Conservation (phyloP, 2,888 invertebrate species). For the Hirtodrosophila cameraria region DNA sequence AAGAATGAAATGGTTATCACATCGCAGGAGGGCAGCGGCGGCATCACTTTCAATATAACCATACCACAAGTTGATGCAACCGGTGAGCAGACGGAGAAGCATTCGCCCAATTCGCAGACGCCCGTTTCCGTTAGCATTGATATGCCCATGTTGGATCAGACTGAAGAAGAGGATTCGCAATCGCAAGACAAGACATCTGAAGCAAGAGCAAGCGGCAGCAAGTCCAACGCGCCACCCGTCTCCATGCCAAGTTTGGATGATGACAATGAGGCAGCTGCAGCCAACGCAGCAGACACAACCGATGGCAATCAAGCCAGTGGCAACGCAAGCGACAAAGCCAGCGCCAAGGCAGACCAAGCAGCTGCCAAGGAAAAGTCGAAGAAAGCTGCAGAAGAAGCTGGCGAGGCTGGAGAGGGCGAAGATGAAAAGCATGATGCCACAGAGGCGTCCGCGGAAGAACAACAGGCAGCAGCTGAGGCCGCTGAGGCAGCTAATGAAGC, state of each 20-base stretch:
- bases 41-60: conserved; percentile 84
- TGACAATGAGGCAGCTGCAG: conserved; percentile 80
- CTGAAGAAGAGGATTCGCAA: conserved; percentile 81
- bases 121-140: conserved; percentile 83
- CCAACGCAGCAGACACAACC: conserved; percentile 44
- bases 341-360: conserved; percentile 41
- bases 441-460: conserved; percentile 49
- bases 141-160: conserved; percentile 84
- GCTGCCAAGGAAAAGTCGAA: conserved; percentile 45
- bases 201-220: conserved; percentile 46
- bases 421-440: conserved; percentile 39
- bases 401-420: conserved; percentile 32
- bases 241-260: conserved; percentile 84
- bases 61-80: conserved; percentile 82
- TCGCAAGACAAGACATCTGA: conserved; percentile 61
- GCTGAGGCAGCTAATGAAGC: conserved; percentile 59
- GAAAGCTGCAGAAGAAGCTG: conserved; percentile 17
- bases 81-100: conserved; percentile 67
- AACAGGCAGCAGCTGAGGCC: no score
- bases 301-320: conserved; percentile 42
- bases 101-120: conserved; percentile 65
- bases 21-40: conserved; percentile 83
- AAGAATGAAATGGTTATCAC: conserved; percentile 83
- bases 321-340: conserved; percentile 37
- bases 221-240: conserved; percentile 77